Conservation (phyloP, 2,888 invertebrate species). For the Hyles lineata region DNA sequence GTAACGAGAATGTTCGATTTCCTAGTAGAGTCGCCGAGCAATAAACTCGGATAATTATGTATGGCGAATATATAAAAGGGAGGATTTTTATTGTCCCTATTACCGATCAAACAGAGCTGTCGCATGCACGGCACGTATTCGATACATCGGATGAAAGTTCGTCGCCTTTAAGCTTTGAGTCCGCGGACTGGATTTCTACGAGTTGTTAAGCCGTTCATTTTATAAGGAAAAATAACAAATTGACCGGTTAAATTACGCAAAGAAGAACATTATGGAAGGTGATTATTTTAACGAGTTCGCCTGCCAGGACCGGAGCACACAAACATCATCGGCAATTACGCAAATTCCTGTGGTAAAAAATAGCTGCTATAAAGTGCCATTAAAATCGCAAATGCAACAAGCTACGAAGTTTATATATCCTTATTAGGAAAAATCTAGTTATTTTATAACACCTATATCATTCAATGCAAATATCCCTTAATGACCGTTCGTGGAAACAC, state of each 20-base stretch:
- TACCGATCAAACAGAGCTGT: conserved; percentile 3
- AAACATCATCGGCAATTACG: conserved; percentile 18
- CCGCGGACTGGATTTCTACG: conserved; percentile 15
- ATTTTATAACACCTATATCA: conserved; percentile 30
- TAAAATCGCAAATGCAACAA: conserved; percentile 15
- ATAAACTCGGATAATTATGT: conserved; percentile 21
- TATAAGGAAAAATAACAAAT: conserved; percentile 23
- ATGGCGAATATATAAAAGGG: conserved; percentile 8
- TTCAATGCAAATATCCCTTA: conserved; percentile 33
- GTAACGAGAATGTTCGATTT: not conserved
- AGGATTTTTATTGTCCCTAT: conserved; percentile 19
- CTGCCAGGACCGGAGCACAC: not conserved
- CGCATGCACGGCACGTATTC: conserved; percentile 15
- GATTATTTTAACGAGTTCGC: conserved; percentile 24
- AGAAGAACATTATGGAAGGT: conserved; percentile 18
- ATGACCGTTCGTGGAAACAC: conserved; percentile 31
- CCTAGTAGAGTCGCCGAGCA: not conserved
- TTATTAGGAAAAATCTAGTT: conserved; percentile 31
- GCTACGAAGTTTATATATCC: conserved; percentile 18
- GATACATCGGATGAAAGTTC: conserved; percentile 22
- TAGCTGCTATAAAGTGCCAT: conserved; percentile 17
- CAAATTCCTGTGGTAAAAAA: conserved; percentile 27
- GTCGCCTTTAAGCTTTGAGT: conserved; percentile 21
- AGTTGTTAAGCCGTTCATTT: conserved; percentile 13
- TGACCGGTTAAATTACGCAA: conserved; percentile 1